Conservation (phyloP, 2,797 vertebrate species). For the Silurus aristotelis region DNA sequence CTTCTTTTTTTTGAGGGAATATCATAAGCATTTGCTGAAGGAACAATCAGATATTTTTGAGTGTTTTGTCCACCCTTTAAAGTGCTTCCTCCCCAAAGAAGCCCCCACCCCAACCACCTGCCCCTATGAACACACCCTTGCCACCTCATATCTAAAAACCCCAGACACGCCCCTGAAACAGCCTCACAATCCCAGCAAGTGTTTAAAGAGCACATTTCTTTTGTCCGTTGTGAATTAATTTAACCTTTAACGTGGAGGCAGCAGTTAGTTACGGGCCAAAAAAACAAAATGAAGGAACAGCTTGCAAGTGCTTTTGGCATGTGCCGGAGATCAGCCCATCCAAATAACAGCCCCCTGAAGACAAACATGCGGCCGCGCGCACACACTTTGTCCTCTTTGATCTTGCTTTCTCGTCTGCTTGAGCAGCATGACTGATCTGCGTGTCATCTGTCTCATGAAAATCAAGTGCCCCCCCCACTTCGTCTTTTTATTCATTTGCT, state of each 20-base stretch:
- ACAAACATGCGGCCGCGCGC: slow-evolving; percentile 39
- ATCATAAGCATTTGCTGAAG: background rate
- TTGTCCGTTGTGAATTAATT: slow-evolving; percentile 33
- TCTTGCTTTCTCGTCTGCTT: slow-evolving; percentile 47
- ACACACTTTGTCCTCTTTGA: slow-evolving; percentile 53
- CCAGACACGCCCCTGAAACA: slow-evolving; percentile 6
- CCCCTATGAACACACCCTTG: too few relatives aligned
- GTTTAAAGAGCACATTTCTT: slow-evolving; percentile 16
- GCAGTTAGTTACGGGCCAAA: slow-evolving; percentile 34
- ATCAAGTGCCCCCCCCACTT: slow-evolving; percentile 71
- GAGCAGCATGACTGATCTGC: slow-evolving; percentile 54
- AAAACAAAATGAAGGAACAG: slow-evolving; percentile 44
- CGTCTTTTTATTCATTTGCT: slow-evolving; percentile 64
- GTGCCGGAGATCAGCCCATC: slow-evolving; percentile 48
- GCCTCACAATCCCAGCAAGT: slow-evolving; percentile 7
- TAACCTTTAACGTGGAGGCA: slow-evolving; percentile 43
- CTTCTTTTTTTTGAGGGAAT: background rate
- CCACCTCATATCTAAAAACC: background rate
- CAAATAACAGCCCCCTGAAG: slow-evolving; percentile 51
- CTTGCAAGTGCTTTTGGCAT: slow-evolving; percentile 56
- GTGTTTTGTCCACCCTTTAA: background rate
- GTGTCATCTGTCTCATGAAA: slow-evolving; percentile 72
- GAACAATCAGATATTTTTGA: background rate
- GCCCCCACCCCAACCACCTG: background rate
- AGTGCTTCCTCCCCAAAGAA: background rate